These are phyloP conservation scores for Pachycephus smyrnensis DNA, from an alignment of 2,888 invertebrate genomes.

Conservation along the genomic window DNA sequence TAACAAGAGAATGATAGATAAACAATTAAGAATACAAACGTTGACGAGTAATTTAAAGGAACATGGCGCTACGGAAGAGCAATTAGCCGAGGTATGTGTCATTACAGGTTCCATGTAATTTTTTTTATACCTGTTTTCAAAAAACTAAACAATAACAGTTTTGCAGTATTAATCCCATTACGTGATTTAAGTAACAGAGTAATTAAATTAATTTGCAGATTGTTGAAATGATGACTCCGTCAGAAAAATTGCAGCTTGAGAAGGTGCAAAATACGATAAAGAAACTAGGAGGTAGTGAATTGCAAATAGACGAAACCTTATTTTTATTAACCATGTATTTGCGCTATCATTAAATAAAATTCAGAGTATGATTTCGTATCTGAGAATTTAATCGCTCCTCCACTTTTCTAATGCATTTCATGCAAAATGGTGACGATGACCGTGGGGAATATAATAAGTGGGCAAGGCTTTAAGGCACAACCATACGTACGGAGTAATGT, in stretches of 20 bases:
- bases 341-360: conserved; percentile 67
- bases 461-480: neutral
- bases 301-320: conserved; percentile 85
- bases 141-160: conserved; percentile 12
- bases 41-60: conserved; percentile 84
- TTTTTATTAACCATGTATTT: conserved; percentile 86
- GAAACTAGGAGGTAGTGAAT: conserved; percentile 81
- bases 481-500: conserved; percentile 13
- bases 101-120: neutral
- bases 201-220: conserved; percentile 70
- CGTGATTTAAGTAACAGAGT: too few species aligned
- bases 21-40: conserved; percentile 86
- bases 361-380: neutral
- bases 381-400: too few species aligned
- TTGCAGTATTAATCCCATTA: conserved; percentile 11
- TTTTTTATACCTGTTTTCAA: conserved; percentile 18
- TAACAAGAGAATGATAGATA: conserved; percentile 86
- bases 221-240: conserved; percentile 88
- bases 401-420: too few species aligned
- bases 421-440: too few species aligned
- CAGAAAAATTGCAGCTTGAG: conserved; percentile 81
- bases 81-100: conserved; percentile 79
- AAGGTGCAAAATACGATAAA: conserved; percentile 81
- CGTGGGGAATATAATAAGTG: too few species aligned
- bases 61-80: conserved; percentile 81